Evolutionary conservation across 2,113 vertebrate species (phyloP).

Genomic region (Clarias batrachus): DNA sequence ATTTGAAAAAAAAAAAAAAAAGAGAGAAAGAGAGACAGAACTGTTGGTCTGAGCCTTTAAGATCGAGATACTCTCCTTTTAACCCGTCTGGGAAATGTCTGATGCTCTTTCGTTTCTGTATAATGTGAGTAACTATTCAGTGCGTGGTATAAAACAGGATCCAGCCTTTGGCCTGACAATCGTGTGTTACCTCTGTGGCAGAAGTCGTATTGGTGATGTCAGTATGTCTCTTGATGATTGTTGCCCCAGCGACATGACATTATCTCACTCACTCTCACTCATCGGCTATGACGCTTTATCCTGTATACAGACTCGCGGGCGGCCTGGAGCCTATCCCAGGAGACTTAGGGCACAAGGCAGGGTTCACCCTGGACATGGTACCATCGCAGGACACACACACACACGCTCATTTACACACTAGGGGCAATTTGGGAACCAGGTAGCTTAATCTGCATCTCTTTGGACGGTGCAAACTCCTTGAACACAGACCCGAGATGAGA

Average conservation of each 20-base stretch:
- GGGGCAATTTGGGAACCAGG: no score
- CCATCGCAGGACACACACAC: no score
- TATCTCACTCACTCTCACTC: background rate
- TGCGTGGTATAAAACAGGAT: constrained; percentile 29
- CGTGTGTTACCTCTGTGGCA: constrained; percentile 22
- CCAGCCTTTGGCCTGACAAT: constrained; percentile 36
- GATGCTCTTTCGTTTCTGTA: constrained; percentile 1
- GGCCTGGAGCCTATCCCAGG: no score
- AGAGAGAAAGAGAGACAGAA: background rate
- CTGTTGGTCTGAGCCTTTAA: background rate
- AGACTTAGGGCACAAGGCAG: no score
- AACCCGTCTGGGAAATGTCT: background rate
- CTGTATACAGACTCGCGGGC: no score
- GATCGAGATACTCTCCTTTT: background rate
- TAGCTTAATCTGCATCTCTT: no score
- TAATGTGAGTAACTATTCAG: constrained; percentile 23
- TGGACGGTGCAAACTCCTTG: no score
- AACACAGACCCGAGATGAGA: no score
- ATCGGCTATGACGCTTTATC: no score
- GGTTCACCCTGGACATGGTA: no score
- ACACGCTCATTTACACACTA: no score
- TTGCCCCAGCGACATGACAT: background rate
- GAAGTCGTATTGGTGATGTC: background rate
- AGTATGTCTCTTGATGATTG: constrained; percentile 24
- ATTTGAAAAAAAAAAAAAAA: background rate